Evolutionary conservation across 2,113 vertebrate genomes (phyloP).

Genomic region (Aix galericulata): DNA sequence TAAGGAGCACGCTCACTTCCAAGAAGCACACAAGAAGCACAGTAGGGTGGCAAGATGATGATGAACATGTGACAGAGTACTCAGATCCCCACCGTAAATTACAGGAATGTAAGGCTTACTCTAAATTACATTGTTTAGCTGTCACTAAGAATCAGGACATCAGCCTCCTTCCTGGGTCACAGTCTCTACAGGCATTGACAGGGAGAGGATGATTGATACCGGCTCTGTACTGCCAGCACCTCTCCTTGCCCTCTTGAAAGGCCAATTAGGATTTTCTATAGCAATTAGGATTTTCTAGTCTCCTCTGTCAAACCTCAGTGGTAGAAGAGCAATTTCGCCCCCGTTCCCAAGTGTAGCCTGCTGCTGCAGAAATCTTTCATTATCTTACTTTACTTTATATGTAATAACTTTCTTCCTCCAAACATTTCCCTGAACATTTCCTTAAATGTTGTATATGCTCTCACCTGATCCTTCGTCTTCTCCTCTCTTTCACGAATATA

Average conservation of each 20-base stretch:
- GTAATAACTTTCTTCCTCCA: background rate
- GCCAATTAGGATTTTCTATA: background rate
- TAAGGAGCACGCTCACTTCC: background rate
- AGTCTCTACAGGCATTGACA: too few relatives aligned
- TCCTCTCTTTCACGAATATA: slow-evolving; percentile 89
- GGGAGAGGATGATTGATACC: background rate
- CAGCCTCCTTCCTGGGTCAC: background rate
- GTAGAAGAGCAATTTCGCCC: background rate
- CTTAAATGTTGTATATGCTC: background rate
- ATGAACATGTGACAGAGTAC: background rate
- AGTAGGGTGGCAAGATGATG: background rate
- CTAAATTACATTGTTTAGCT: background rate
- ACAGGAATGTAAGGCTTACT: background rate
- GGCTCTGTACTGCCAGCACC: background rate
- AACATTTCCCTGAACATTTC: background rate
- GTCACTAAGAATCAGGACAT: background rate
- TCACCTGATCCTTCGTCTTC: slow-evolving; percentile 91
- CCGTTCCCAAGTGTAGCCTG: background rate
- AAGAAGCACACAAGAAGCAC: background rate
- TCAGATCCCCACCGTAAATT: background rate
- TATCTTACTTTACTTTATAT: background rate
- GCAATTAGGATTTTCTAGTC: background rate
- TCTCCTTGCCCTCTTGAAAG: background rate
- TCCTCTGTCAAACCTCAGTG: background rate
- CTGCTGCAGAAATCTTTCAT: background rate